Percentiles rank a stretch among this genome's conserved stretches.
phyloP scores from a whole-genome alignment of 2,888 invertebrate species.

The Melinopterus prodromus region DNA sequence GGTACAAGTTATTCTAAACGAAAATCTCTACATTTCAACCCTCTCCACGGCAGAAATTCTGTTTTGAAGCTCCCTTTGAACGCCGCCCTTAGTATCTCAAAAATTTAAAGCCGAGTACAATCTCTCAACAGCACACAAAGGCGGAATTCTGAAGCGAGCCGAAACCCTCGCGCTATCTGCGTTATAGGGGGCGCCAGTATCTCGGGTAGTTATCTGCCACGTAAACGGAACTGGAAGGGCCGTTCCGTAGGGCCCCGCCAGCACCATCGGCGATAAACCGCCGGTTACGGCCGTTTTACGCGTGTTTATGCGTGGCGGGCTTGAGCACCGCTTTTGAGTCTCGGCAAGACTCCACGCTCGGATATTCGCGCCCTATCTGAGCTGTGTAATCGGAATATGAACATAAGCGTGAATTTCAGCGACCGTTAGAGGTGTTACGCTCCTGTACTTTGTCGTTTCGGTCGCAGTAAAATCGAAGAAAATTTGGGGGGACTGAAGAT shows the following conservation, averaged over 20 bases:
- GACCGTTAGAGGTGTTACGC: not conserved
- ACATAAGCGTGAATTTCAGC: not conserved
- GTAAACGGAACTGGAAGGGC: slow-evolving; percentile 18
- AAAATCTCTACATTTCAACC: too few relatives aligned
- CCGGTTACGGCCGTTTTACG: slow-evolving; percentile 61
- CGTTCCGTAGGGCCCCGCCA: slow-evolving; percentile 16
- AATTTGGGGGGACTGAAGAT: not conserved
- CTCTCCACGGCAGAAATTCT: too few relatives aligned
- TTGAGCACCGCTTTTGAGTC: not conserved
- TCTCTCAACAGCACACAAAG: slow-evolving; percentile 4
- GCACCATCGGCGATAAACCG: slow-evolving; percentile 57
- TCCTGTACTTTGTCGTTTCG: not conserved
- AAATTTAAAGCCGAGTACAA: not conserved
- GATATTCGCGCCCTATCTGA: not conserved
- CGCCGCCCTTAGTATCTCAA: not conserved
- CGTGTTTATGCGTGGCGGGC: slow-evolving; percentile 57
- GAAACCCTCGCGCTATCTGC: slow-evolving; percentile 4
- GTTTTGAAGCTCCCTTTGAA: not conserved
- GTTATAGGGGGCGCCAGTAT: slow-evolving; percentile 21
- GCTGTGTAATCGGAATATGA: not conserved
- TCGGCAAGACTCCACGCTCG: not conserved
- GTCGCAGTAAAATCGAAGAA: not conserved
- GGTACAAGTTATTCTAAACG: too few relatives aligned
- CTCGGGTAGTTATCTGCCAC: slow-evolving; percentile 11
- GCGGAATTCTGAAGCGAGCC: not conserved